Conservation (phyloP, 1,140 invertebrate genomes). For the Teleogryllus occipitalis region DNA sequence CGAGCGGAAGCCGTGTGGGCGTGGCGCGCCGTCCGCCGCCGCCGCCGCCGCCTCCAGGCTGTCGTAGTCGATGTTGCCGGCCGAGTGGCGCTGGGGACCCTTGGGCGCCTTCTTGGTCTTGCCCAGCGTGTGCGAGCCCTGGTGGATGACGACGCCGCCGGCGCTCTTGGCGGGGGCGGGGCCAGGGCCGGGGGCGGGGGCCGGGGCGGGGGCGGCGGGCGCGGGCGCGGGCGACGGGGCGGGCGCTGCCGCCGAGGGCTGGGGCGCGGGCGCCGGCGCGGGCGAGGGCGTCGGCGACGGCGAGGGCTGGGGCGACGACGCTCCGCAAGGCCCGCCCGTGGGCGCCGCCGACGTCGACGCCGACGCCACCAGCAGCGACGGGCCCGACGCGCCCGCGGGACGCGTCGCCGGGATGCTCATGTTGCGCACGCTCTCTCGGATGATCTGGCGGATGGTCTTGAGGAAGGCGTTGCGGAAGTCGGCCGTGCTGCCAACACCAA, state of each 20-base stretch:
- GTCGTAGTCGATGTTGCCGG: constrained; percentile 80
- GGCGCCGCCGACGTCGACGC: not conserved
- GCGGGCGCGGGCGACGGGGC: not conserved
- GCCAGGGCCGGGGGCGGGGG: not conserved
- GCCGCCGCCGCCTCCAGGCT: constrained; percentile 45
- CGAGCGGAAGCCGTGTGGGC: constrained; percentile 55
- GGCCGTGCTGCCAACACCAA: constrained; percentile 64
- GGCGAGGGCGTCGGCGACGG: not conserved
- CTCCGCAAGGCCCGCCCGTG: not conserved
- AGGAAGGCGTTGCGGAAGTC: constrained; percentile 94
- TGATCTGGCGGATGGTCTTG: constrained; percentile 92
- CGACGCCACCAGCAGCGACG: constrained; percentile 4
- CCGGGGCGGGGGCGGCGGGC: not conserved
- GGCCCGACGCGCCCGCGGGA: constrained; percentile 33
- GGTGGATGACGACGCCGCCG: constrained; percentile 37
- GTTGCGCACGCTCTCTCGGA: constrained; percentile 87
- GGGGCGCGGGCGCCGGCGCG: too few relatives aligned
- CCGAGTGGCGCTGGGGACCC: constrained; percentile 76
- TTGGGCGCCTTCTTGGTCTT: constrained; percentile 62
- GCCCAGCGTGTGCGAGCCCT: constrained; percentile 53
- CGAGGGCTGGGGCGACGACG: not conserved
- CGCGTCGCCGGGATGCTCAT: constrained; percentile 85
- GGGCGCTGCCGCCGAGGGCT: not conserved
- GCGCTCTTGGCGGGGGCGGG: not conserved
- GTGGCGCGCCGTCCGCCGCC: constrained; percentile 34